phyloP scores from a whole-genome alignment of 2,113 vertebrate species.

The Leucoraja erinaceus region DNA sequence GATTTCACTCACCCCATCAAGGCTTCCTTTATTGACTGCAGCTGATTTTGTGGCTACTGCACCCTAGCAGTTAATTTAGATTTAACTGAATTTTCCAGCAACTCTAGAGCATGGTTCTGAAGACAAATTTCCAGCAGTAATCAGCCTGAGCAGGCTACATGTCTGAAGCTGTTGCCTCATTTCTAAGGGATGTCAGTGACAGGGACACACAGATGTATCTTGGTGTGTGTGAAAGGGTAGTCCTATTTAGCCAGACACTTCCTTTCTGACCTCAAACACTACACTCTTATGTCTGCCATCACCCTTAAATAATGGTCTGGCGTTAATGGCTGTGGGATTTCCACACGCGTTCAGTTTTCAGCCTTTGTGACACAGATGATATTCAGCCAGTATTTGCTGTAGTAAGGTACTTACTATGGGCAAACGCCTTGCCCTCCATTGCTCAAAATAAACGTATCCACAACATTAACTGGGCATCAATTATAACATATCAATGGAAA shows the following conservation, averaged over 20 bases:
- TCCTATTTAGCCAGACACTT: background rate
- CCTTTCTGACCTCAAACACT: background rate
- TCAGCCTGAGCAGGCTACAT: background rate
- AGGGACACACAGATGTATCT: background rate
- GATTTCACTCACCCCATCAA: background rate
- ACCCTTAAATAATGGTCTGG: background rate
- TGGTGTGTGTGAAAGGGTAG: background rate
- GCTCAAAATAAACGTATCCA: background rate
- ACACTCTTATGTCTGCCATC: background rate
- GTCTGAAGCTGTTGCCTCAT: background rate
- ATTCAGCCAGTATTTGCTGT: background rate
- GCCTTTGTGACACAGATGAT: background rate
- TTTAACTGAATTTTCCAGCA: background rate
- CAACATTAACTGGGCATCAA: background rate
- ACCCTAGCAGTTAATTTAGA: background rate
- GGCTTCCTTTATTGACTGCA: background rate
- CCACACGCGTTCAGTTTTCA: background rate
- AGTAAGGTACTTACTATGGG: background rate
- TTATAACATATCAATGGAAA: background rate
- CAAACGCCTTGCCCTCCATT: background rate
- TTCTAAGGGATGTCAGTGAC: background rate
- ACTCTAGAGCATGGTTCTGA: background rate
- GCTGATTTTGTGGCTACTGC: constrained; percentile 5
- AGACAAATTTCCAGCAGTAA: background rate
- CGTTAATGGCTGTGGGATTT: background rate